Percentiles rank a stretch among this genome's conserved stretches.
These are phyloP conservation scores for Paracyclopina nana DNA, from an alignment of 1,140 invertebrate species.

Conservation along the genomic window DNA sequence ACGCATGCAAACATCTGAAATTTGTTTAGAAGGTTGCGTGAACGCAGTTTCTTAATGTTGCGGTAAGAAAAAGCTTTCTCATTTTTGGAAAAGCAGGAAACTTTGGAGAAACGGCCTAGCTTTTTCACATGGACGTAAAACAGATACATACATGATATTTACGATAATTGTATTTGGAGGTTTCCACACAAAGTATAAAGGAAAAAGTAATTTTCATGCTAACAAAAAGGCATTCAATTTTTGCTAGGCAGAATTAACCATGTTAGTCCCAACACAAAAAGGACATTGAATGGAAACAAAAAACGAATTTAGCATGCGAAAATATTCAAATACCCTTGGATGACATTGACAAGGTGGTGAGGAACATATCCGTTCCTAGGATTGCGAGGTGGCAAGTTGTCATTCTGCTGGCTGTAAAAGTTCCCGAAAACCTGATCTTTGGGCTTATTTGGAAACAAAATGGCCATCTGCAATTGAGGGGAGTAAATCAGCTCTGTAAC, in stretches of 20 bases:
- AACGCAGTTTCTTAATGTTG: too few relatives aligned
- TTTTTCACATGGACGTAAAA: too few relatives aligned
- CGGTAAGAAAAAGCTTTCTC: too few relatives aligned
- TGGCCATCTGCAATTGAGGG: conserved; percentile 53
- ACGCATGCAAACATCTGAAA: too few relatives aligned
- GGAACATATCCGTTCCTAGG: conserved; percentile 15
- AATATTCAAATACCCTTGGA: too few relatives aligned
- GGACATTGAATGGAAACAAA: too few relatives aligned
- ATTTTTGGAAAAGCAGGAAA: too few relatives aligned
- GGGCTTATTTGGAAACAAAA: conserved; percentile 63
- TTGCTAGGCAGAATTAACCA: background rate
- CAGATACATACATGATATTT: background rate
- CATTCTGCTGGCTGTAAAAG: conserved; percentile 43
- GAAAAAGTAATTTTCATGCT: background rate
- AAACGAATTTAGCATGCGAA: too few relatives aligned
- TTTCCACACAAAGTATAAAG: background rate
- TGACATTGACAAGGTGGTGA: conserved; percentile 14
- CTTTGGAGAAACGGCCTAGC: too few relatives aligned
- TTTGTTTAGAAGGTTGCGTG: too few relatives aligned
- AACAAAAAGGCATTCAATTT: background rate
- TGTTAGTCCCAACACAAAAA: background rate
- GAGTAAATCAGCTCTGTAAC: too few relatives aligned
- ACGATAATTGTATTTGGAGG: background rate
- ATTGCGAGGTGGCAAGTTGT: conserved; percentile 1
- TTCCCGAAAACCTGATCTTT: conserved; percentile 69